Base-by-base conservation (phyloP, 2,888 invertebrate genomes). In the Coelopa pilipes region DNA sequence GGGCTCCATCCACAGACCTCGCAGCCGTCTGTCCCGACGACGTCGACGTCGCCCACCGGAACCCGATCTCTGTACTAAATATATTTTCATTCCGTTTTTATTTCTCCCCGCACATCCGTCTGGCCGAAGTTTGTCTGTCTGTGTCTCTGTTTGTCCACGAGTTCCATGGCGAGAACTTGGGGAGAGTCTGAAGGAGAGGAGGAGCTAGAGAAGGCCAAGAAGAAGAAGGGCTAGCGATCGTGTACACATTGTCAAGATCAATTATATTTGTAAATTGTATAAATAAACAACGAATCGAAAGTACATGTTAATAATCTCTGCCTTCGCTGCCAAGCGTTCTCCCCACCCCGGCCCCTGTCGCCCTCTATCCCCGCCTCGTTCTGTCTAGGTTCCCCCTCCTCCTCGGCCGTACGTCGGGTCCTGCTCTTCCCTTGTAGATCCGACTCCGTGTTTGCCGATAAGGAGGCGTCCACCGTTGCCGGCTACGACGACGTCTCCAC, bases 251-350 rank as follows among this genome's bases (percentile, higher is more conserved):
- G 53, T 67, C 34, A 59, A 46, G 57, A 60, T 70, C 70, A 60
- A 70, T 70, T 70, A 70, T 47, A 21, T 70, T 59, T 47, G 70
- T 70, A 60, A 70, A 69, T 57, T 21, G 46, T 57, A 15, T 45
- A 68, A 68, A 60, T 49, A 70, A 70, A 60, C 60, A 60, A 69
- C 47, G 1, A 24, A 69, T 59, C 15, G 59, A 50, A 49, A 19
- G 10, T 5, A 65, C 24, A n/a, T 62, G 60, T 60, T n/a, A 45
- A 62, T 62, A 1, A 53, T 53, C 15, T 53, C 53, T 53, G 53
- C n/a, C 53, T 53, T 46, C 46, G 17, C 47, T n/a, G 9, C 17
- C n/a, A 59, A 5, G 19, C 11, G 21, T 15, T 19, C 4, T 24
- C 13, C 13, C 21, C 10, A 24, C 60, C 24, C 15, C 53, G 2